Base-by-base conservation (phyloP, 2,797 vertebrate genomes). In the Oryzias dopingdopingensis region DNA sequence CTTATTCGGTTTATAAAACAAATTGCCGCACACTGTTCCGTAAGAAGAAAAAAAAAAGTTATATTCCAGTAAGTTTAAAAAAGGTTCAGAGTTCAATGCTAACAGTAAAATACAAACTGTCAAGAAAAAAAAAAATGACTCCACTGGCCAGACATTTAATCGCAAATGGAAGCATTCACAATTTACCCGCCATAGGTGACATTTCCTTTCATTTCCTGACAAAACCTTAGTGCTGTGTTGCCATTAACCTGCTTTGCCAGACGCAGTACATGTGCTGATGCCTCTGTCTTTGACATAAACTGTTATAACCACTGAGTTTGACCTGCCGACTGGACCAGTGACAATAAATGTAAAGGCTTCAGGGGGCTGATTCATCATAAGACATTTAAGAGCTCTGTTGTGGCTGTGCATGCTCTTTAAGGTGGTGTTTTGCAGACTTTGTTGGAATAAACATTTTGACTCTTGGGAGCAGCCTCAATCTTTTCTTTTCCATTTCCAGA, bases 201-300 rank as follows among this genome's bases (percentile, higher is more conserved):
- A 47, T 55, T 42, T 64, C 23, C 24, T 52, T 64, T 74, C 63
- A 59, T 72, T 51, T 58, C 32, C 63, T 78, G 66, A 71, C 75
- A 65, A 62, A 44, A 74, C 53, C 70, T 69, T 66, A 72, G 59
- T 56, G 47, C 43, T 56, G 49, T 62, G 56, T 68, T 79, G 70
- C 69, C 64, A 60, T 32, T 49, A 59, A 59, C 68, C 66, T 70
- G 54, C 74, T 68, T 59, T 65, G 65, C 53, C 73, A 75, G 56
- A 67, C 54, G 16, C 45, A 56, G 20, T 56, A 52, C 26, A 15
- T 61, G 55, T 58, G 57, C 65, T 75, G 55, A 57, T 70, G 66
- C 56, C 0, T 62, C 46, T 51, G 49, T 75, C 40, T 57, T 42
- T 76, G 67, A 70, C 62, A 65, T 70, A 44, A 40, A 16, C 43